Evolutionary conservation across 2,888 invertebrate species (phyloP).

Genomic region (Drosophila mimetica): DNA sequence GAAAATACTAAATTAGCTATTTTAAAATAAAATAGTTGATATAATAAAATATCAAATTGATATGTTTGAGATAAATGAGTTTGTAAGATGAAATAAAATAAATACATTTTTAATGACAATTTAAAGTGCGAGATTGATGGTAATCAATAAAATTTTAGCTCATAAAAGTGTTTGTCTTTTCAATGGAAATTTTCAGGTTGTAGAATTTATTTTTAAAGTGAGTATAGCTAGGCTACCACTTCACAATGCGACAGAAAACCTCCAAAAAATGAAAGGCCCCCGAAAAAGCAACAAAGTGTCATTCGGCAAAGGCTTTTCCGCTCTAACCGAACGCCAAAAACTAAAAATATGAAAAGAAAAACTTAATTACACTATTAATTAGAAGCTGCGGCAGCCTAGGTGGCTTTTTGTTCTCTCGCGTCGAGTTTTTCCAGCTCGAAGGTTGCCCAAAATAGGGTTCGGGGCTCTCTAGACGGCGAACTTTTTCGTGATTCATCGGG

Average conservation of each 20-base stretch:
- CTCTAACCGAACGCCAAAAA: constrained; percentile 31
- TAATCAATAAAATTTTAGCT: no score
- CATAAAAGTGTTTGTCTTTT: no score
- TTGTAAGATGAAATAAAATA: no score
- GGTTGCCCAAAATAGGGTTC: constrained; percentile 56
- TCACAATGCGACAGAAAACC: neutral
- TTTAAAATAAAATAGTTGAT: no score
- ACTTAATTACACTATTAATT: constrained; percentile 68
- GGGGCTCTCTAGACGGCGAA: constrained; percentile 29
- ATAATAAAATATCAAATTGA: no score
- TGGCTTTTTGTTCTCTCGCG: constrained; percentile 26
- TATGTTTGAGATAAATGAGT: no score
- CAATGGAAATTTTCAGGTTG: no score
- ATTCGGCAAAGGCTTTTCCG: constrained; percentile 46
- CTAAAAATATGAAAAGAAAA: constrained; percentile 39
- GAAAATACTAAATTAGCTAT: no score
- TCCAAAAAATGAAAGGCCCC: constrained; percentile 63
- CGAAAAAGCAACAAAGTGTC: constrained; percentile 43
- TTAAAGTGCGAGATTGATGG: no score
- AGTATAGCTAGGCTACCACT: neutral
- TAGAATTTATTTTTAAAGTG: no score
- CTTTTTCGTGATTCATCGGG: constrained; percentile 62
- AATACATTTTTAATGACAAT: no score
- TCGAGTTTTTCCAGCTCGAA: constrained; percentile 42
- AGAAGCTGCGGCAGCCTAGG: constrained; percentile 26